Conservation (phyloP, 37 sponge, comb jelly and placozoan species). For the Mnemiopsis leidyi region DNA sequence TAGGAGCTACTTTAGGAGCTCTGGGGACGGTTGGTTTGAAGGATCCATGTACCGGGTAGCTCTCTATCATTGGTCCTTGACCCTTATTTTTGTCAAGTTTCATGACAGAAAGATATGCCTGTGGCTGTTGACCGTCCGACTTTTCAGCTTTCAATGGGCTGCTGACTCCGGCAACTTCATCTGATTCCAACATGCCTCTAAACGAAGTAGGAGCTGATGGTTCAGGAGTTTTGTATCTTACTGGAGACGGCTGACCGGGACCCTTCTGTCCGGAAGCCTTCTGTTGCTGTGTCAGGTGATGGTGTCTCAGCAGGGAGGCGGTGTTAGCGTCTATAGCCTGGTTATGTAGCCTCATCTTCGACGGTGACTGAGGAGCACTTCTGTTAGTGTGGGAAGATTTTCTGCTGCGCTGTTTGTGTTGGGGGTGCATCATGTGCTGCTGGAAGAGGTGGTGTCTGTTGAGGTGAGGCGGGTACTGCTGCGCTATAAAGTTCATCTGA, state of each 20-base stretch:
- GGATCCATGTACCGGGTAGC: conserved; percentile 28
- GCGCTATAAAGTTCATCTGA: conserved; percentile 46
- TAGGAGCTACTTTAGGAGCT: conserved; percentile 9
- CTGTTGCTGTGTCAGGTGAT: conserved; percentile 41
- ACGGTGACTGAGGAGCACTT: background rate
- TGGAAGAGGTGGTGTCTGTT: background rate
- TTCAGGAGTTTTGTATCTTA: conserved; percentile 7
- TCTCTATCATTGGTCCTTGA: conserved; percentile 23
- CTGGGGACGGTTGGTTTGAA: conserved; percentile 30
- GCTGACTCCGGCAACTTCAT: background rate
- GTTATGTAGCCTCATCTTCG: conserved; percentile 30
- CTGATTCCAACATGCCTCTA: background rate
- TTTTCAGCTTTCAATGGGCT: conserved; percentile 3
- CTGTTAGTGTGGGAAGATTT: background rate
- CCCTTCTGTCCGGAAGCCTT: background rate
- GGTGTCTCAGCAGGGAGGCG: background rate
- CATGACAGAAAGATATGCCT: conserved; percentile 44
- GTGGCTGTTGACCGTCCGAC: conserved; percentile 3
- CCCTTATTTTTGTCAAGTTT: conserved; percentile 34
- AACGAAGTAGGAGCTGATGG: background rate
- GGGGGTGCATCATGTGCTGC: background rate
- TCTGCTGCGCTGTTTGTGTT: background rate
- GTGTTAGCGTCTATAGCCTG: conserved; percentile 45
- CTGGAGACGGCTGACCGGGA: background rate
- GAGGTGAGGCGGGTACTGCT: conserved; percentile 11